Evolutionary conservation across 2,113 vertebrate species (phyloP).

Genomic region (Rostratula benghalensis): DNA sequence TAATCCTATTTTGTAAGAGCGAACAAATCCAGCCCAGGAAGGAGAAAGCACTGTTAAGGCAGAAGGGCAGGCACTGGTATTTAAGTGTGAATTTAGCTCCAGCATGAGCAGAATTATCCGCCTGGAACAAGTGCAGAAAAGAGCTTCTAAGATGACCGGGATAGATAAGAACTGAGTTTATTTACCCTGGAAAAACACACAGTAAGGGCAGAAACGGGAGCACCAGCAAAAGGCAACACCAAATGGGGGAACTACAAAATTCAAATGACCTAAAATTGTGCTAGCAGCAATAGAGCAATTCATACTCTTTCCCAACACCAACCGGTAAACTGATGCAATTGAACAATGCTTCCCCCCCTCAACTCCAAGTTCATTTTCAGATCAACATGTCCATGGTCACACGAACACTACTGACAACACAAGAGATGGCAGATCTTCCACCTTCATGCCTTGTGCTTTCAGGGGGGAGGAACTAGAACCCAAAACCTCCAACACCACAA

Average conservation of each 20-base stretch:
- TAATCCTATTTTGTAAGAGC: not conserved
- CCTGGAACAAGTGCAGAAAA: not conserved
- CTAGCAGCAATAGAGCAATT: not conserved
- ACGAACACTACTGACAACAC: not conserved
- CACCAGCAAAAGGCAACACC: not conserved
- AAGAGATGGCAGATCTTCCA: not conserved
- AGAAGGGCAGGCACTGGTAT: not conserved
- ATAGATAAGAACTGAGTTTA: not conserved
- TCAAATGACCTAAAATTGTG: not conserved
- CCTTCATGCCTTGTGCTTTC: not conserved
- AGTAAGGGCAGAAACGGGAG: not conserved
- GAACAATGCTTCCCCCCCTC: not conserved
- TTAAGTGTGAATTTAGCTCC: not conserved
- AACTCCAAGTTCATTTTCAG: not conserved
- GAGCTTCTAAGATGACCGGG: not conserved
- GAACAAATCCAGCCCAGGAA: not conserved
- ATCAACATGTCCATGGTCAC: not conserved
- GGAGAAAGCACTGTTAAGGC: not conserved
- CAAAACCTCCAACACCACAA: not conserved
- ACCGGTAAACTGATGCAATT: not conserved
- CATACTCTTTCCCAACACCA: not conserved
- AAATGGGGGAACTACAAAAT: not conserved
- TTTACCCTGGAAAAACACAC: not conserved
- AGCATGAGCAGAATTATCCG: not conserved
- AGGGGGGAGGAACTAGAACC: not conserved